Evolutionary conservation across 2,113 vertebrate species (phyloP).

Genomic region (Polypterus senegalus): DNA sequence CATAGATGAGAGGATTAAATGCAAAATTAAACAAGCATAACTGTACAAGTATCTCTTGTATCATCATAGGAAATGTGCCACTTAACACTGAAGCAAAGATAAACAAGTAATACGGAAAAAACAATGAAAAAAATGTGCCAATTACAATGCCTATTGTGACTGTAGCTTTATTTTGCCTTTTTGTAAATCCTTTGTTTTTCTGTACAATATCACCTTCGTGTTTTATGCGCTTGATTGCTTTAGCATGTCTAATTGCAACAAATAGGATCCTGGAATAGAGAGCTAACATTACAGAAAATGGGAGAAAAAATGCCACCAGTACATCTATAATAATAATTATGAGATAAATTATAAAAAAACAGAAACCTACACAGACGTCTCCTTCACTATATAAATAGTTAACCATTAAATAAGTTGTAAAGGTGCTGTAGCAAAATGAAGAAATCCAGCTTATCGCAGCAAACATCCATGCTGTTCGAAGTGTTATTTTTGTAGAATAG

Average conservation of each 20-base stretch:
- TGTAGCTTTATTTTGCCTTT: too few relatives aligned
- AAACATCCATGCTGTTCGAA: constrained; percentile 22
- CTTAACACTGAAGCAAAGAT: constrained; percentile 32
- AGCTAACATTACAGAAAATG: constrained; percentile 30
- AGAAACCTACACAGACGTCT: constrained; percentile 20
- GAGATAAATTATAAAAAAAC: constrained; percentile 23
- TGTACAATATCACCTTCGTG: constrained; percentile 14
- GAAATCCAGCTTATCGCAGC: constrained; percentile 28
- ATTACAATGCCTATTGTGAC: background rate
- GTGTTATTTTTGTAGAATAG: constrained; percentile 31
- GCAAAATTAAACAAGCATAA: constrained; percentile 40
- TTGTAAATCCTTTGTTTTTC: constrained; percentile 24
- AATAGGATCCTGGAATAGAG: constrained; percentile 38
- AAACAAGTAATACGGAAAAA: constrained; percentile 27
- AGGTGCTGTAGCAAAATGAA: constrained; percentile 27
- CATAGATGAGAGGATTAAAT: constrained; percentile 10
- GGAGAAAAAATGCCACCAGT: constrained; percentile 39
- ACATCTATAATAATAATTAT: constrained; percentile 38
- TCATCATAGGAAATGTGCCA: constrained; percentile 24
- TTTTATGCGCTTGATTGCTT: constrained; percentile 22
- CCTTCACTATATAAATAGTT: constrained; percentile 10
- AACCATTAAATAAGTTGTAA: constrained; percentile 24
- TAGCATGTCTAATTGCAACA: constrained; percentile 33
- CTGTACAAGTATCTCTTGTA: constrained; percentile 38
- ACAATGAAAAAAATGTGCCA: constrained; percentile 32